Percentiles rank a stretch among this genome's conserved stretches.
Conservation (phyloP, 2,113 vertebrate genomes). For the Macroglossus sobrinus region DNA sequence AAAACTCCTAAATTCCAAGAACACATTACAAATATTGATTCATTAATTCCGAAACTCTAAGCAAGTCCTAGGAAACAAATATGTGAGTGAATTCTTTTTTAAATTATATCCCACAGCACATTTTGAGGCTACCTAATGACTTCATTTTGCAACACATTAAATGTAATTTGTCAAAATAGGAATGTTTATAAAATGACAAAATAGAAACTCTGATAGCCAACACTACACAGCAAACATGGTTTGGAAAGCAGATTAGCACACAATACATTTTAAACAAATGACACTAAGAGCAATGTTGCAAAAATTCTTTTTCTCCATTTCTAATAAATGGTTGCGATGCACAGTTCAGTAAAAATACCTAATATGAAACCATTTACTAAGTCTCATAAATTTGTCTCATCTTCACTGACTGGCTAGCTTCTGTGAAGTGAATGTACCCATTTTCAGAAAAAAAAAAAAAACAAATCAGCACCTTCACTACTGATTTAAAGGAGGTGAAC, state of each 20-base stretch:
- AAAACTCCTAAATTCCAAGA: constrained; percentile 29
- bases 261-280: constrained; percentile 5
- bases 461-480: background rate
- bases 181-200: constrained; percentile 37
- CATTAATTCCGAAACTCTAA: constrained; percentile 46
- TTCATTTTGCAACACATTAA: constrained; percentile 43
- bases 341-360: background rate
- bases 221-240: background rate
- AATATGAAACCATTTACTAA: constrained; percentile 4
- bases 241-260: background rate
- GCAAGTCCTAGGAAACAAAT: constrained; percentile 19
- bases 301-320: constrained; percentile 22
- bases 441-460: background rate
- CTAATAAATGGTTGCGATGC: background rate
- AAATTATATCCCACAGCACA: background rate
- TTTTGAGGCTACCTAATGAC: constrained; percentile 40
- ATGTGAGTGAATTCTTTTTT: background rate
- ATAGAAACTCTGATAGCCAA: background rate
- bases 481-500: background rate
- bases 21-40: constrained; percentile 54
- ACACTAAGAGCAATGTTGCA: background rate
- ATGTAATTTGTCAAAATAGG: constrained; percentile 37
- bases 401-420: background rate
- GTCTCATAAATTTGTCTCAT: constrained; percentile 35
- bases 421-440: constrained; percentile 36